Conservation (phyloP, 2,888 invertebrate genomes). For the Eilema sororculum region DNA sequence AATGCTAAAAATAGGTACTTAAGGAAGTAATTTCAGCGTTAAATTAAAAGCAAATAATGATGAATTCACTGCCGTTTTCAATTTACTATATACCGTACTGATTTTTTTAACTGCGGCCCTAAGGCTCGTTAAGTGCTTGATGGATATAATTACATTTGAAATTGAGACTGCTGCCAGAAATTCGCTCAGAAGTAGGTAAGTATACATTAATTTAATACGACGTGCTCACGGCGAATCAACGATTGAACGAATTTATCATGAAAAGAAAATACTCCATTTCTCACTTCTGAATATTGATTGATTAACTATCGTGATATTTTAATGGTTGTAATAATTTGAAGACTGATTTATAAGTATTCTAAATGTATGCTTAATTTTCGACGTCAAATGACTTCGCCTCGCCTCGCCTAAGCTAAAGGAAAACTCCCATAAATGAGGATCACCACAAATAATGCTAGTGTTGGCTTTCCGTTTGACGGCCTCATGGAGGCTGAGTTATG, state of each 20-base stretch:
- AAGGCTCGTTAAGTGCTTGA: neutral
- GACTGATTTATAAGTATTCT: neutral
- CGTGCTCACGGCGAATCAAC: neutral
- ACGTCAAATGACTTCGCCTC: too few relatives aligned
- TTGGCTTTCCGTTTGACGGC: too few relatives aligned
- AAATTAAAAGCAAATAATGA: neutral
- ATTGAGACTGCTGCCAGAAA: neutral
- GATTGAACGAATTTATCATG: constrained; percentile 1
- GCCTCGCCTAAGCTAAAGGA: too few relatives aligned
- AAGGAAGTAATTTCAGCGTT: neutral
- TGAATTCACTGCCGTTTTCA: neutral
- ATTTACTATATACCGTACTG: neutral
- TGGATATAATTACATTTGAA: neutral
- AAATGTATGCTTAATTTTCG: too few relatives aligned
- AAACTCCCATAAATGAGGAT: too few relatives aligned
- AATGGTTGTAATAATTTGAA: neutral
- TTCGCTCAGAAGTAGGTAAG: neutral
- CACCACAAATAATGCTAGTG: too few relatives aligned
- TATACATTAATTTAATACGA: neutral
- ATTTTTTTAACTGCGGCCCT: neutral
- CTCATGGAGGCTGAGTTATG: too few relatives aligned
- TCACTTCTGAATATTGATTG: constrained; percentile 2
- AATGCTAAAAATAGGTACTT: neutral
- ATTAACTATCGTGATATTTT: neutral
- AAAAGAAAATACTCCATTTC: neutral